phyloP scores from a whole-genome alignment of 2,113 vertebrate species.

The Nibea albiflora region DNA sequence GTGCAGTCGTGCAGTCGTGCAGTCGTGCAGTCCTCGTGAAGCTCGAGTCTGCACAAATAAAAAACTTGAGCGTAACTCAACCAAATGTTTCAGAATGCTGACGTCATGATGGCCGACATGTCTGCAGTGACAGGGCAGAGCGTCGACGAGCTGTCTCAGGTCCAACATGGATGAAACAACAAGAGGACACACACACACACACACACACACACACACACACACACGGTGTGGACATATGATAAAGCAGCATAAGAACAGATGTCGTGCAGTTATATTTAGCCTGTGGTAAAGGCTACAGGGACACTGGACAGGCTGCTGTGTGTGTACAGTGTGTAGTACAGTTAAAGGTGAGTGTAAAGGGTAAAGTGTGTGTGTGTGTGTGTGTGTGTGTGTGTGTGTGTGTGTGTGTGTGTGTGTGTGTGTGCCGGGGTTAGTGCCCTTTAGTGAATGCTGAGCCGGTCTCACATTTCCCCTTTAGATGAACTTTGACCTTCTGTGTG shows the following conservation, averaged over 20 bases:
- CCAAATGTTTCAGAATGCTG: no score
- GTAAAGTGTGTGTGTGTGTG: conserved; percentile 42
- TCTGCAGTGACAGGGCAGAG: no score
- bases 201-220: no score
- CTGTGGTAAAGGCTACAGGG: conserved; percentile 26
- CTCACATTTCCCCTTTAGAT: conserved; percentile 66
- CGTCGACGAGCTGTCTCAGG: no score
- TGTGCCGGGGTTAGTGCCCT: conserved; percentile 61
- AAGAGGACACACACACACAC: no score
- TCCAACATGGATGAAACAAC: no score
- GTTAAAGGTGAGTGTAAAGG: conserved; percentile 70
- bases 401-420: conserved; percentile 44
- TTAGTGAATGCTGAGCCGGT: conserved; percentile 54
- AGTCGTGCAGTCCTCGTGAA: no score
- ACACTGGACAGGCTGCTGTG: conserved; percentile 20
- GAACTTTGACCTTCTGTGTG: conserved; percentile 74
- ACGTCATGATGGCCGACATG: no score
- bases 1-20: no score
- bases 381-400: conserved; percentile 19
- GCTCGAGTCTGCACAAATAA: no score
- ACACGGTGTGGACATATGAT: no score
- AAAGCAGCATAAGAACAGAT: not conserved
- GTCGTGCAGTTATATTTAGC: conserved; percentile 61
- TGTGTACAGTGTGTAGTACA: conserved; percentile 9
- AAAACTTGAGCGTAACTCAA: no score